Base-by-base conservation (phyloP, 1,140 invertebrate genomes). In the Eupristina koningsbergeri region DNA sequence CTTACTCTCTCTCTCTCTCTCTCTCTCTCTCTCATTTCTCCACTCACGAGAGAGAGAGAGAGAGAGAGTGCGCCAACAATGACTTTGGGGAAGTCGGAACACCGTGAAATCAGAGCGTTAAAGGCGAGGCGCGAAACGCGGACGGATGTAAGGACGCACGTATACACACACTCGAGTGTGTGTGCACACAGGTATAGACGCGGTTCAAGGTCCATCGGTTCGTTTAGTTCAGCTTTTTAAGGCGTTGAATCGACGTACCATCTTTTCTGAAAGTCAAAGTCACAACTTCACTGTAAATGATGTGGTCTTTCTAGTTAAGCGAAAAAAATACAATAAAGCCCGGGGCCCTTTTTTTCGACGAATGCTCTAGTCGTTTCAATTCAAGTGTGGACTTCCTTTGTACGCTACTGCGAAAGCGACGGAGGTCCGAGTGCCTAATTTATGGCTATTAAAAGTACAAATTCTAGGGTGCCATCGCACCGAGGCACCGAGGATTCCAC, bases 51-150 rank as follows among this genome's bases (percentile, higher is more conserved):
- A n/a, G 53, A 63, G 53, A 63, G 34, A 31, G 61, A 64, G 61
- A 78, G 39, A 45, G 36, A 78, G 61, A 45, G 53, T 45, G 61
- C 41, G 8, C 39, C 39, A 53, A 75, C 71, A 61, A 80, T 50
- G 29, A 75, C 71, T 81, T 50, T 9, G 29, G 67, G 64, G 36
- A 79, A 67, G 39, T 67, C 7, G 78, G 64, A 36, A 80, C 45
- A 58, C 67, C 80, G 69, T 81, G 69, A 81, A 81, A 81, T 71
- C 80, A 61, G 80, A 53, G 80, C 80, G 69, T 73, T 58, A 67
- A 80, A 64, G 34, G 29, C 80, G n/a, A 45, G 34, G 64, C 63
- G 64, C 78, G 63, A 80, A 71, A 80, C 71, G 50, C 64, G 64
- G 47, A 80, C 45, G 64, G 34, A 45, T 74, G 47, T 58, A 58